Conservation (phyloP, 1,140 invertebrate genomes). For the Bombus polaris region DNA sequence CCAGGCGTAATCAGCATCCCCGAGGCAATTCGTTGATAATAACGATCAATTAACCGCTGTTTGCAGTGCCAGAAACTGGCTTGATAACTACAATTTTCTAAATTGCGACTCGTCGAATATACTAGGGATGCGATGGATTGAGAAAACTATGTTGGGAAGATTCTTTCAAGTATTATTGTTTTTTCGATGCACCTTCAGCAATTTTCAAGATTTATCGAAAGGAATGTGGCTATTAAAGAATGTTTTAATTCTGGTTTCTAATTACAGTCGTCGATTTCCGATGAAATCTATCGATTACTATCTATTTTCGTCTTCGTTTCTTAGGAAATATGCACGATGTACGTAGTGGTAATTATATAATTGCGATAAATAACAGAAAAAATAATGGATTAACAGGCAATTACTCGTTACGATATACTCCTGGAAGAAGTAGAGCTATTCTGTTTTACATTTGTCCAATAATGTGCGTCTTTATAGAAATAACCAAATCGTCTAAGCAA, state of each 20-base stretch:
- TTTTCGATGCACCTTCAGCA: background rate
- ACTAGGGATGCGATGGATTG: background rate
- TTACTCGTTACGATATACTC: too few species aligned
- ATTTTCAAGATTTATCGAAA: background rate
- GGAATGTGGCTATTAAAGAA: background rate
- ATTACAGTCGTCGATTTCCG: background rate
- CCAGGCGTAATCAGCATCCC: conserved; percentile 26
- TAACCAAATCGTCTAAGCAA: too few species aligned
- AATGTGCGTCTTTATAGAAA: too few species aligned
- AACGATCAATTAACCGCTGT: conserved; percentile 37
- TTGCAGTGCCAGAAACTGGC: conserved; percentile 2
- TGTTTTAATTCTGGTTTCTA: background rate
- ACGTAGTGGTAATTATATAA: too few species aligned
- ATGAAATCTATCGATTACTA: background rate
- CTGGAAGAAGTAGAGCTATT: too few species aligned
- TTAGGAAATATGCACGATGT: too few species aligned
- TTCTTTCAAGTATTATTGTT: background rate
- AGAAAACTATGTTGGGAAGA: background rate
- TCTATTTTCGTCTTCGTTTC: too few species aligned
- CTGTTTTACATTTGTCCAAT: too few species aligned
- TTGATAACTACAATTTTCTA: background rate
- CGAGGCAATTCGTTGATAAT: conserved; percentile 19
- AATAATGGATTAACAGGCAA: too few species aligned
- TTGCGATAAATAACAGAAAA: too few species aligned
- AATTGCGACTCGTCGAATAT: conserved; percentile 8